phyloP scores from a whole-genome alignment of 2,113 vertebrate species.

The Lampris megalopsis region DNA sequence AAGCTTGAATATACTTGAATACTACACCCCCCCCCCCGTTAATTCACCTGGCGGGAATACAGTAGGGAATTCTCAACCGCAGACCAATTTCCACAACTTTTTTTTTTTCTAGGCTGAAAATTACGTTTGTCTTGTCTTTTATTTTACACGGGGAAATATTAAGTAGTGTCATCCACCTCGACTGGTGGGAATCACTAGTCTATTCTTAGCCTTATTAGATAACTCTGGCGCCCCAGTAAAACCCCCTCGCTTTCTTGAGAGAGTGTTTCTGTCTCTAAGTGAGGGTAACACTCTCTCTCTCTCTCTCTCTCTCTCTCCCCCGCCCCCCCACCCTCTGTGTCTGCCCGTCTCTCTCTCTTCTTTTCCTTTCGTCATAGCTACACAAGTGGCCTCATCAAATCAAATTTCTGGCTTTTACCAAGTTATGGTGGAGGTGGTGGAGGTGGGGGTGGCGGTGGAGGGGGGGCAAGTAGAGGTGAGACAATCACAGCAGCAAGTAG shows the following conservation, averaged over 20 bases:
- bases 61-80: slow-evolving; percentile 24
- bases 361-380: slow-evolving; percentile 33
- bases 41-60: slow-evolving; percentile 12
- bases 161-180: slow-evolving; percentile 44
- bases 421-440: slow-evolving; percentile 27
- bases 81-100: slow-evolving; percentile 17
- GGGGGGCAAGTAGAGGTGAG: slow-evolving; percentile 12
- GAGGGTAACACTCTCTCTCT: background rate
- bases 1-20: background rate
- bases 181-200: slow-evolving; percentile 58
- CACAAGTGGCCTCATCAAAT: slow-evolving; percentile 30
- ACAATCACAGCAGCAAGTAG: slow-evolving; percentile 14
- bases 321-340: background rate
- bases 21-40: background rate
- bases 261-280: slow-evolving; percentile 21
- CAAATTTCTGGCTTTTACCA: slow-evolving; percentile 44
- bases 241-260: slow-evolving; percentile 2
- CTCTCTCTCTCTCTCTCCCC: background rate
- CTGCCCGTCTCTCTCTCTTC: too few relatives aligned
- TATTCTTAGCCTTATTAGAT: slow-evolving; percentile 57
- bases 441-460: background rate
- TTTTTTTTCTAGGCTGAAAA: slow-evolving; percentile 51
- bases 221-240: slow-evolving; percentile 32
- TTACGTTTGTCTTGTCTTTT: slow-evolving; percentile 15
- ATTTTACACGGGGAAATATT: slow-evolving; percentile 40